Conservation (phyloP, 2,888 invertebrate species). For the Lasius platythorax region DNA sequence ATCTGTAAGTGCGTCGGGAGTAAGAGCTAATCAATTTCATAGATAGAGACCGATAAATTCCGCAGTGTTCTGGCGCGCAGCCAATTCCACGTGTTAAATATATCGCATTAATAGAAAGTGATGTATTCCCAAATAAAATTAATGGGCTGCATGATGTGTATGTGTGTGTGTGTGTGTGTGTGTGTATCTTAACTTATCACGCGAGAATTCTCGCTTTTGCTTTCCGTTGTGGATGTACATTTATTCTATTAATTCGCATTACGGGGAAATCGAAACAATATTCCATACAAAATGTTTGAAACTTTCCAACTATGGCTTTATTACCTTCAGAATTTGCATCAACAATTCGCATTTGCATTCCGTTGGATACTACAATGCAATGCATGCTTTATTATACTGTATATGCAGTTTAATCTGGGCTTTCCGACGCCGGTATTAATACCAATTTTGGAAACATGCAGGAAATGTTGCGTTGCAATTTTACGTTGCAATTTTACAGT, state of each 20-base stretch:
- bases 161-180: neutral
- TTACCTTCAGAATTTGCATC: conserved; percentile 12
- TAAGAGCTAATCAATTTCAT: conserved; percentile 1
- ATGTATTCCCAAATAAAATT: conserved; percentile 10
- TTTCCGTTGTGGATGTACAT: neutral
- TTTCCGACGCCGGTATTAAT: neutral
- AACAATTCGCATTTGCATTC: conserved; percentile 10
- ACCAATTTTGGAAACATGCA: neutral
- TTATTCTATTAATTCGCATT: neutral
- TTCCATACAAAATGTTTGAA: neutral
- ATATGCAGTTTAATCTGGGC: neutral
- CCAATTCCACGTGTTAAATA: conserved; percentile 6
- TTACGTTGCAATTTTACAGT: neutral
- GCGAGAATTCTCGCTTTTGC: neutral
- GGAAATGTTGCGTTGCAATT: neutral
- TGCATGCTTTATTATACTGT: conserved; percentile 2
- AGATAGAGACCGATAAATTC: conserved; percentile 6
- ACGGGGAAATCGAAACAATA: neutral
- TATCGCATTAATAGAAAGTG: conserved; percentile 10
- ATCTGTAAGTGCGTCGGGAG: neutral
- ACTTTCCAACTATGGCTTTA: conserved; percentile 8
- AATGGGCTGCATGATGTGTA: neutral
- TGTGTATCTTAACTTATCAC: neutral
- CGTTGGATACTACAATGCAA: neutral
- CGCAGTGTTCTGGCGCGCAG: neutral